Base-by-base conservation (phyloP, 2,888 invertebrate species). In the Octodonta nipae region DNA sequence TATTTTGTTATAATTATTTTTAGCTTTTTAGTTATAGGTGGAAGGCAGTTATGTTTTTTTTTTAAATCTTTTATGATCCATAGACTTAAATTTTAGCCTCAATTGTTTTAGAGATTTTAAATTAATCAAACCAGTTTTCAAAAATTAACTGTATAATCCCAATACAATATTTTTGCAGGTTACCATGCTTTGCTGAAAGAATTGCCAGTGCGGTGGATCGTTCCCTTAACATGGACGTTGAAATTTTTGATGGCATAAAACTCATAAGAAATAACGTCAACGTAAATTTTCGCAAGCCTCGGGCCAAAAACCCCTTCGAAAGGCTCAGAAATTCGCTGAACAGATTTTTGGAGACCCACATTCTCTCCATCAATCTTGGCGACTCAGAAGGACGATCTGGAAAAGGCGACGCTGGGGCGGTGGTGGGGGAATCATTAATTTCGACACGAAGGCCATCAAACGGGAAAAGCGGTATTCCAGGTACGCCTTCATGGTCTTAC, bases 281-380 rank as follows among this genome's bases (percentile, higher is more conserved):
- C 15, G 25, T 49, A 1, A 41, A 40, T 14, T 22, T 28, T n/a
- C 39, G 40, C 13, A 33, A 40, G 34, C 37, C 42, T 12, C 45
- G 46, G 40, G 40, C 43, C 8, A 26, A 41, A 12, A 38, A 42
- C 5, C 51, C 48, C 22, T 37, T 50, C 6, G 33, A 43, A 10
- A 62, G 69, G 56, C 56, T 74, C 41, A 62, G 62, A 30, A 59
- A 58, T 33, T 66, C 72, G 46, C 63, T 74, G 42, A 68, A 70
- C 52, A 70, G 70, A 43, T 66, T 79, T 41, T 61, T 77, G 51
- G 68, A 70, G 43, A 71, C 76, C 2, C n/a, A n/a, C n/a, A n/a
- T n/a, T n/a, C n/a, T n/a, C n/a, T n/a, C n/a, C n/a, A n/a, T n/a
- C n/a, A n/a, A n/a, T n/a, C n/a, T n/a, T n/a, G n/a, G n/a, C n/a